These are phyloP conservation scores for Choloepus hoffmanni DNA, from an alignment of 2,113 vertebrate genomes.

Conservation along the genomic window DNA sequence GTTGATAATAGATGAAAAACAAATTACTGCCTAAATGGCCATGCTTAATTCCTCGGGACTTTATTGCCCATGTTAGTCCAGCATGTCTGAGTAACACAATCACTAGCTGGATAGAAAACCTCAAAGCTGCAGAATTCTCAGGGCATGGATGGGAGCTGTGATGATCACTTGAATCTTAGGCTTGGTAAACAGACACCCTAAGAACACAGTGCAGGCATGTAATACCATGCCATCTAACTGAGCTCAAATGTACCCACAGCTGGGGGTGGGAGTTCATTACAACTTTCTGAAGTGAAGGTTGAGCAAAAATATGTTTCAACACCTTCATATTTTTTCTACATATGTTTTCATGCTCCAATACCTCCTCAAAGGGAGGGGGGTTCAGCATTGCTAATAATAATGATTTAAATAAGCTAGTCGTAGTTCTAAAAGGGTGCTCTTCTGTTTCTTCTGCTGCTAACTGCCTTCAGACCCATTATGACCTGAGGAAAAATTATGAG, in stretches of 20 bases:
- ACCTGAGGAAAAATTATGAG: not conserved
- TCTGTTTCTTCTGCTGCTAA: not conserved
- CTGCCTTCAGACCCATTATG: not conserved
- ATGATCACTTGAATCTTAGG: not conserved
- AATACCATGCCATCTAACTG: not conserved
- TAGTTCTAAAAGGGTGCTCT: not conserved
- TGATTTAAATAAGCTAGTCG: not conserved
- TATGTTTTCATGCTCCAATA: not conserved
- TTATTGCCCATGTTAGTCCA: not conserved
- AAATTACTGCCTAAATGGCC: conserved; percentile 23
- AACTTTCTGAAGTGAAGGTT: not conserved
- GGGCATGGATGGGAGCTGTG: not conserved
- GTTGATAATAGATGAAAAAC: not conserved
- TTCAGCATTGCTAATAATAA: not conserved
- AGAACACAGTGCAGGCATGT: not conserved
- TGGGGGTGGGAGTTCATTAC: not conserved
- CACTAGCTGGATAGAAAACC: not conserved
- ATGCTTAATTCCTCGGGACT: not conserved
- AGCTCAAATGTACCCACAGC: not conserved
- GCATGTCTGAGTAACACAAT: not conserved
- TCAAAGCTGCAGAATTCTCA: not conserved
- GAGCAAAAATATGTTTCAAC: not conserved
- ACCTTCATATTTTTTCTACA: not conserved
- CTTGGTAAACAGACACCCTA: not conserved
- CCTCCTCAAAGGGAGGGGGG: not conserved